phyloP scores from a whole-genome alignment of 2,113 vertebrate genomes.

The Pangasianodon gigas region DNA sequence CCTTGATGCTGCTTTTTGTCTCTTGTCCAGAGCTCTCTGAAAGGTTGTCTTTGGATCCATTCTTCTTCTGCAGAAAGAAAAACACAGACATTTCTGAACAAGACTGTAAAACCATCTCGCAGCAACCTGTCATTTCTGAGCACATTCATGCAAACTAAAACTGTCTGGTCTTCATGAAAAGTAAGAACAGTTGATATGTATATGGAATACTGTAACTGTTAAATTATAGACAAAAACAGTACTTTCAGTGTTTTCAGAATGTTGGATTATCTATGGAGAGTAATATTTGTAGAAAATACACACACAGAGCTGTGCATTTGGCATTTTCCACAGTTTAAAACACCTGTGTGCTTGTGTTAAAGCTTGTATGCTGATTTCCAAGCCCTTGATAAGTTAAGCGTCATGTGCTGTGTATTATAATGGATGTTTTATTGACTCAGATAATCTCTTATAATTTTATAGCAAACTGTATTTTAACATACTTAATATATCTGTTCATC shows the following conservation, averaged over 20 bases:
- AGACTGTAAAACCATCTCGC: background rate
- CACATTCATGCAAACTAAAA: background rate
- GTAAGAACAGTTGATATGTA: background rate
- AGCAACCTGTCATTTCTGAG: background rate
- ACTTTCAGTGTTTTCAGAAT: background rate
- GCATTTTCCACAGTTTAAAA: background rate
- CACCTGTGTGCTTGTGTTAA: no score
- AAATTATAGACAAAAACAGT: background rate
- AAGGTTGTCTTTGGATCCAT: constrained; percentile 81
- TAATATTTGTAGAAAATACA: background rate
- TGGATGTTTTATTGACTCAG: background rate
- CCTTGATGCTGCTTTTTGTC: constrained; percentile 74
- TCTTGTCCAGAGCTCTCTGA: constrained; percentile 73
- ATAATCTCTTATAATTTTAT: background rate
- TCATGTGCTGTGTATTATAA: background rate
- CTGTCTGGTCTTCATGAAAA: background rate
- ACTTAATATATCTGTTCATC: background rate
- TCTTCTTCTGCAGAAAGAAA: constrained; percentile 71
- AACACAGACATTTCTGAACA: background rate
- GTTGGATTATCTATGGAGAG: background rate
- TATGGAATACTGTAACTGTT: background rate
- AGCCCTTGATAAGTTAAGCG: background rate
- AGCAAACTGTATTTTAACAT: background rate
- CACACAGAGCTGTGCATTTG: background rate
- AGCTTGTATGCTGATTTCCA: background rate